Conservation (phyloP, 2,113 vertebrate species). For the Brachyhypopomus gauderio region DNA sequence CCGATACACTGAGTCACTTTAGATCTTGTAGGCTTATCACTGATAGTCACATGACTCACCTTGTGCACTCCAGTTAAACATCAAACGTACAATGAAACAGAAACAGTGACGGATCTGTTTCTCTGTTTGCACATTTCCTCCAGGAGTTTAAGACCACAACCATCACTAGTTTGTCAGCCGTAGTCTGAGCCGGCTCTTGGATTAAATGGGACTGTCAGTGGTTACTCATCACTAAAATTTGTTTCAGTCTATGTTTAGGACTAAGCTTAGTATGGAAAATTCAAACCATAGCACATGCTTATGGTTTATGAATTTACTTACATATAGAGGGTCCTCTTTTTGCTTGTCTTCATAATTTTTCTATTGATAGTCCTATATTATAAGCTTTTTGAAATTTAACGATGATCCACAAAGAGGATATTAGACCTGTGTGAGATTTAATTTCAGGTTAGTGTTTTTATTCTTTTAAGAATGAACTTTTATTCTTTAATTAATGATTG, state of each 20-base stretch:
- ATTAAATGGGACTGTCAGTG: no score
- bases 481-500: not conserved
- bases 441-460: not conserved
- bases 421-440: not conserved
- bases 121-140: no score
- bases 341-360: not conserved
- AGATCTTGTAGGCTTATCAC: no score
- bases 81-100: not conserved
- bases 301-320: not conserved
- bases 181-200: no score
- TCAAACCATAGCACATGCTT: not conserved
- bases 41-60: conserved; percentile 3
- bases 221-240: no score
- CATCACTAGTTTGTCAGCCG: no score
- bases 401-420: not conserved
- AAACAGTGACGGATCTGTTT: not conserved
- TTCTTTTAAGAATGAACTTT: not conserved
- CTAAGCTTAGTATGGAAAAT: no score
- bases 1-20: not conserved
- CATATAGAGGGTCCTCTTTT: not conserved
- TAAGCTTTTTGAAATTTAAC: not conserved
- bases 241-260: not conserved
- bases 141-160: no score
- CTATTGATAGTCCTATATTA: conserved; percentile 10
- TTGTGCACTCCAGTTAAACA: conserved; percentile 3